Evolutionary conservation across 1,140 invertebrate genomes (phyloP).

Genomic region (Rhopalosiphum padi): DNA sequence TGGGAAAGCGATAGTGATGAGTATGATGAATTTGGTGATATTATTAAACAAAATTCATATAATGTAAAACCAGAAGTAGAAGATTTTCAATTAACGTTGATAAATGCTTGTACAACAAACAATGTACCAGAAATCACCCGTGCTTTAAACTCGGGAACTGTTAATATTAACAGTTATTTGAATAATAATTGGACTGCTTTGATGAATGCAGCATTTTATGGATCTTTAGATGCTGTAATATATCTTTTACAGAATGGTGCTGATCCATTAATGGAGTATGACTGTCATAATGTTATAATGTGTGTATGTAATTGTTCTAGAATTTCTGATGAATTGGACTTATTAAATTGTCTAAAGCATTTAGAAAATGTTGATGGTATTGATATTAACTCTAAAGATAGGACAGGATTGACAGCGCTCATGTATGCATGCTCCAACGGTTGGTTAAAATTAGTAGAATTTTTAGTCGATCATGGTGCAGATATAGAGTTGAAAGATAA

Average conservation of each 20-base stretch:
- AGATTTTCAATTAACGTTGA: not conserved
- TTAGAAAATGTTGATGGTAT: not conserved
- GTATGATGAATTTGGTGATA: slow-evolving; percentile 45
- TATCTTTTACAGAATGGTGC: slow-evolving; percentile 52
- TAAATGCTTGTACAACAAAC: not conserved
- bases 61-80: not conserved
- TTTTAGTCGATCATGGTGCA: slow-evolving; percentile 26
- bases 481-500: slow-evolving; percentile 22
- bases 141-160: not conserved
- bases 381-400: slow-evolving; percentile 37
- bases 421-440: slow-evolving; percentile 43
- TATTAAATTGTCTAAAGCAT: slow-evolving; percentile 47
- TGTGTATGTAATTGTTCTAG: slow-evolving; percentile 35
- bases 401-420: slow-evolving; percentile 28
- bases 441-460: slow-evolving; percentile 15
- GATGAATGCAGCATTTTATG: slow-evolving; percentile 44
- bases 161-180: slow-evolving; percentile 28
- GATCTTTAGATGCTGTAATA: slow-evolving; percentile 33
- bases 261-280: slow-evolving; percentile 7
- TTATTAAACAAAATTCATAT: not conserved
- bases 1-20: slow-evolving; percentile 17
- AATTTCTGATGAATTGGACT: not conserved
- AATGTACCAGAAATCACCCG: slow-evolving; percentile 38
- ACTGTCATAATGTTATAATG: slow-evolving; percentile 50
- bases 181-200: not conserved